Percentiles rank a stretch among this genome's conserved stretches.
These are phyloP conservation scores for Sarcophaga rosellei DNA, from an alignment of 2,888 invertebrate species.

Conservation along the genomic window DNA sequence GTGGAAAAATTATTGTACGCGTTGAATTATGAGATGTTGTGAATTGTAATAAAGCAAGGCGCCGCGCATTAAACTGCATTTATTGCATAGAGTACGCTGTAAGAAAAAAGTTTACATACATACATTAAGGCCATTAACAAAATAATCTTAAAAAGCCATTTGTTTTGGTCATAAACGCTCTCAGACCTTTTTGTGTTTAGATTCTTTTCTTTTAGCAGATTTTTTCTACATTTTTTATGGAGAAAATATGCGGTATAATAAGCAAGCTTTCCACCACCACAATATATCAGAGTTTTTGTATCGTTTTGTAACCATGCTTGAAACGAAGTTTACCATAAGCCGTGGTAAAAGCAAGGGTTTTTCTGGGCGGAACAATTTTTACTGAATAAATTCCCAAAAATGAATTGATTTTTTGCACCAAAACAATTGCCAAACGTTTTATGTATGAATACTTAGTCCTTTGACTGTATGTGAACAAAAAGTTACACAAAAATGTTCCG, in stretches of 20 bases:
- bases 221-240: no score
- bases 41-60: constrained; percentile 41
- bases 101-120: not conserved
- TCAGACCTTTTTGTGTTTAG: no score
- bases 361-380: no score
- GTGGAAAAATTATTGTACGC: constrained; percentile 42
- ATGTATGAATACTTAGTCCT: not conserved
- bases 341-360: no score
- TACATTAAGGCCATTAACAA: not conserved
- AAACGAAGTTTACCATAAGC: no score
- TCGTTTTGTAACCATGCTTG: no score
- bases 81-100: not conserved
- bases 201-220: no score
- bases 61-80: constrained; percentile 27
- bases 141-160: not conserved
- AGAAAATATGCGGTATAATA: not conserved
- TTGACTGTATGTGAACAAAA: not conserved
- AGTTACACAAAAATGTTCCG: not conserved
- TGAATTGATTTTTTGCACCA: not conserved
- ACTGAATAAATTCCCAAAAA: not conserved
- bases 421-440: not conserved
- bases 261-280: not conserved
- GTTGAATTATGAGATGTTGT: constrained; percentile 48
- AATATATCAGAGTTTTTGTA: no score
- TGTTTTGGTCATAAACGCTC: not conserved